Conservation (phyloP, 2,113 vertebrate genomes). For the Felis catus region DNA sequence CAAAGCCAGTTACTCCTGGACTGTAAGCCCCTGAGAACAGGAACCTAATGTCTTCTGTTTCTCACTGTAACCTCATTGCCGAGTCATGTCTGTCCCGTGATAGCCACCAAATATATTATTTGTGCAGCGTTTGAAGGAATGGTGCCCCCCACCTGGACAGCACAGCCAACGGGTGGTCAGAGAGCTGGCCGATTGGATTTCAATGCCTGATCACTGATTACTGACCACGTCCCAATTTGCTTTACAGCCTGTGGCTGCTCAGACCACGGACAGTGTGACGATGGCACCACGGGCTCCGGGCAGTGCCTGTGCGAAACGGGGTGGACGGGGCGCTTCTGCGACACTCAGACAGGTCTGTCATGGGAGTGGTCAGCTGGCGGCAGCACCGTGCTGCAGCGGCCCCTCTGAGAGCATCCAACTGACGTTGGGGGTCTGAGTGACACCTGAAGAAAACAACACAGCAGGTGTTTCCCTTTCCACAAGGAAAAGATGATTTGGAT, state of each 20-base stretch:
- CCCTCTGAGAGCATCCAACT: fast-evolving
- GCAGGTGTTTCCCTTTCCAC: not conserved
- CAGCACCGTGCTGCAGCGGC: fast-evolving
- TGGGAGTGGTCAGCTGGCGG: fast-evolving
- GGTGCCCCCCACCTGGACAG: not conserved
- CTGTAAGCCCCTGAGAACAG: not conserved
- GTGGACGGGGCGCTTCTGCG: constrained; percentile 91
- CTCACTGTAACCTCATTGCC: not conserved
- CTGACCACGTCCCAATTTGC: not conserved
- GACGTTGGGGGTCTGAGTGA: not conserved
- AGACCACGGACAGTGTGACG: constrained; percentile 89
- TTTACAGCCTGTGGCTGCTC: constrained; percentile 92
- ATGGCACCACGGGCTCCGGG: constrained; percentile 88
- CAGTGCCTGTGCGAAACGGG: constrained; percentile 91
- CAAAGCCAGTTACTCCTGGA: not conserved
- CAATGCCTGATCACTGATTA: fast-evolving
- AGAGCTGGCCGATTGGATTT: not conserved
- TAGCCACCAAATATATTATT: too few species aligned
- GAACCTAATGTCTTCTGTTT: not conserved
- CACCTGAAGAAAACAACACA: not conserved
- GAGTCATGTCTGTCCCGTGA: too few species aligned
- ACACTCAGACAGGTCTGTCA: constrained; percentile 89
- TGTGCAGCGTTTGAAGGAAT: not conserved
- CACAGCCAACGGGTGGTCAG: fast-evolving
- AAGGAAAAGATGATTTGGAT: not conserved